Conservation (phyloP, 2,113 vertebrate species). For the Anarhynchus alexandrinus region DNA sequence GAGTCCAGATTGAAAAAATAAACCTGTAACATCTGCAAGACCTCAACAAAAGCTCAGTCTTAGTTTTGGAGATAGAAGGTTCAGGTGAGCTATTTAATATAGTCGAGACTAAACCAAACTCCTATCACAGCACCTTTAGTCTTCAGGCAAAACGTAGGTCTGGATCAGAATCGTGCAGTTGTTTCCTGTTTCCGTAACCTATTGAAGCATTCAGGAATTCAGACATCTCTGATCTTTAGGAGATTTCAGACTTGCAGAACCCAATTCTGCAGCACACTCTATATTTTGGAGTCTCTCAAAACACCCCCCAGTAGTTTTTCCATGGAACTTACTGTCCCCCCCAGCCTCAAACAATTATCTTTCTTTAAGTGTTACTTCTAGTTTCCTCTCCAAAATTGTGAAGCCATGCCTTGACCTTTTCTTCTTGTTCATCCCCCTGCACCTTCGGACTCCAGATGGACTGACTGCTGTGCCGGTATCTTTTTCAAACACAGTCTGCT, state of each 20-base stretch:
- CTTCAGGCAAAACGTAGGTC: background rate
- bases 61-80: background rate
- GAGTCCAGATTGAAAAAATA: background rate
- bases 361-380: background rate
- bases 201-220: background rate
- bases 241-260: background rate
- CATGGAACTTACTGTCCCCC: background rate
- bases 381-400: background rate
- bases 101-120: background rate
- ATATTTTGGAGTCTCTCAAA: background rate
- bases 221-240: fast-evolving
- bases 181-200: background rate
- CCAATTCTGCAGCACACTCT: background rate
- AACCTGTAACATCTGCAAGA: background rate
- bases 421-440: background rate
- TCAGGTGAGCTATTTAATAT: background rate
- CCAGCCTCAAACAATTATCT: background rate
- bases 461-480: background rate
- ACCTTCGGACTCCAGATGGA: background rate
- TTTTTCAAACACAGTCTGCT: background rate
- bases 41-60: background rate
- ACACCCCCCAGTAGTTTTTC: background rate
- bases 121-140: background rate
- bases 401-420: background rate
- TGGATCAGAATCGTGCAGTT: background rate